A percentile compares a stretch with the other conserved stretches of the same genome.
Evolutionary conservation across 2,888 invertebrate genomes (phyloP).

Genomic region (Thalpophila matura): DNA sequence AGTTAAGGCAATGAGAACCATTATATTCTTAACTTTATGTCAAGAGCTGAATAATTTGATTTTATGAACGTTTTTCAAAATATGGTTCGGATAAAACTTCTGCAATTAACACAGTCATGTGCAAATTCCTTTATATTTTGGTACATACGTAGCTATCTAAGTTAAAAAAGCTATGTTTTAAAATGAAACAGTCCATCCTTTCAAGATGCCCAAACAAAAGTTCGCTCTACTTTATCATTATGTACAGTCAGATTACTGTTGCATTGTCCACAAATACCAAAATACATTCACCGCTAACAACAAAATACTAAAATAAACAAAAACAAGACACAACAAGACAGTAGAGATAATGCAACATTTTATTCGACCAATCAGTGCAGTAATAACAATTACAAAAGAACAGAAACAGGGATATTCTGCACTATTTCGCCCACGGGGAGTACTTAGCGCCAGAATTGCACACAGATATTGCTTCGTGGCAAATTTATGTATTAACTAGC

Average conservation of each 20-base stretch:
- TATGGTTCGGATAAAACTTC: not conserved
- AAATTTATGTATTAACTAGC: constrained; percentile 51
- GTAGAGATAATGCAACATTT: constrained; percentile 26
- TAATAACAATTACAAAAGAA: constrained; percentile 51
- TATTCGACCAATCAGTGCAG: constrained; percentile 45
- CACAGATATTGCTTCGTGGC: constrained; percentile 58
- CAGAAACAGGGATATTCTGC: constrained; percentile 35
- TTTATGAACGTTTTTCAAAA: not conserved
- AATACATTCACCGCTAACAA: constrained; percentile 10
- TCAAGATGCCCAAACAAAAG: not conserved
- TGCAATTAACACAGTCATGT: not conserved
- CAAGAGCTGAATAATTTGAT: not conserved
- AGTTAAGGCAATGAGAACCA: not conserved
- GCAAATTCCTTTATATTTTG: not conserved
- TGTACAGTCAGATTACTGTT: constrained; percentile 15
- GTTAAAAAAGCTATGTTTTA: not conserved
- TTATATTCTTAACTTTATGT: constrained; percentile 14
- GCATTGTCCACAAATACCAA: not conserved
- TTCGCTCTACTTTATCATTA: constrained; percentile 7
- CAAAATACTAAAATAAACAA: constrained; percentile 29
- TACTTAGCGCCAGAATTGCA: constrained; percentile 39
- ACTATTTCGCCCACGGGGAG: constrained; percentile 44
- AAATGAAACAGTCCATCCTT: not conserved
- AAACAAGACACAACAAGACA: constrained; percentile 14
- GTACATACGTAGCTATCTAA: not conserved